phyloP scores from a whole-genome alignment of 53 echinoderm and acorn worm genomes.

The Pentamera pediparva region DNA sequence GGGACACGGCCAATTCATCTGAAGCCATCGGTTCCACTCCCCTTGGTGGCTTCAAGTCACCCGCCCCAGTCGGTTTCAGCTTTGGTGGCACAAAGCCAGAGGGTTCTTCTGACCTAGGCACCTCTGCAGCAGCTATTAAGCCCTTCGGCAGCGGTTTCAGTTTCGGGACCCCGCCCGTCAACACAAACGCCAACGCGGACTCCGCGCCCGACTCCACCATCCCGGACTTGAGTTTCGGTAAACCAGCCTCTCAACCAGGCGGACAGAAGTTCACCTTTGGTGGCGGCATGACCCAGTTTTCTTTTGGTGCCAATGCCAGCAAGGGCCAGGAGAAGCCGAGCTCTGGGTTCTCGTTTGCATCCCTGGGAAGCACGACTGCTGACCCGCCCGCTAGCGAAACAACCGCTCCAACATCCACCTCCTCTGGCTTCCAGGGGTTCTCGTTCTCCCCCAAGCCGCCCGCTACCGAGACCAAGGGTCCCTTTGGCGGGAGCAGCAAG shows the following conservation, averaged over 20 bases:
- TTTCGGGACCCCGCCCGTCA: too few species aligned
- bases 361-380: background rate
- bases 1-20: background rate
- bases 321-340: background rate
- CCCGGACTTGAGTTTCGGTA: background rate
- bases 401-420: background rate
- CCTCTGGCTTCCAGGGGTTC: conserved; percentile 1
- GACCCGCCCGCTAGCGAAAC: background rate
- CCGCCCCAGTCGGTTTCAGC: background rate
- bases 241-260: conserved; percentile 1
- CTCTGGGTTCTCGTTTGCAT: conserved; percentile 7
- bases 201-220: too few species aligned
- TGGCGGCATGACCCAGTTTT: background rate
- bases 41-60: background rate
- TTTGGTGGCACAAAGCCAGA: too few species aligned
- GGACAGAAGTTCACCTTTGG: background rate
- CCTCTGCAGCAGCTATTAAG: too few species aligned
- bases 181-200: too few species aligned
- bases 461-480: background rate
- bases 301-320: background rate
- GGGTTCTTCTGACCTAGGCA: too few species aligned
- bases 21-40: background rate
- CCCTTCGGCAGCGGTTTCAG: too few species aligned
- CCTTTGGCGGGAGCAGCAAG: background rate
- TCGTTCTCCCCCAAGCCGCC: conserved; percentile 6